Base-by-base conservation (phyloP, 2,113 vertebrate genomes). In the Rhabdomys dilectus region DNA sequence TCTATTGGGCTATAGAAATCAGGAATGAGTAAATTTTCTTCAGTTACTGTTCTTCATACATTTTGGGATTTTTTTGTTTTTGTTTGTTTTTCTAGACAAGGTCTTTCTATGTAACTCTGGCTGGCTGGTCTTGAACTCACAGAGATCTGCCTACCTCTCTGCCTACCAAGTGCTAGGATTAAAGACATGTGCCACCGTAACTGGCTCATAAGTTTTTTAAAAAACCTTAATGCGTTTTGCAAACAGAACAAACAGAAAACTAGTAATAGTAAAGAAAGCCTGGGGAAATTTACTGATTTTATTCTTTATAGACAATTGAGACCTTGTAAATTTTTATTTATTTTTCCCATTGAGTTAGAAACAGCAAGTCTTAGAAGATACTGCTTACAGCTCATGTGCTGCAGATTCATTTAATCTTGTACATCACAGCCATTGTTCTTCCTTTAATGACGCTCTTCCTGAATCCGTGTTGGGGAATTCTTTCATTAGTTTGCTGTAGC, bases 211-310 rank as follows among this genome's bases (percentile, higher is more conserved):
- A 73, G 48, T 91, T 84, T 97, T 84, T n/a, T 89, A 31, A 96
- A 94, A 82, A 88, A 60, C 4, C 13, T 86, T 91, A 72, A 80
- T 80, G 17, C 24, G 34, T 92, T 15, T 58, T 96, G 9, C 36
- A 89, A 78, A 91, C 29, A 88, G 89, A 95, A 85, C 68, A 96
- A 75, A 76, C 53, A 88, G 24, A 66, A 93, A 91, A 93, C 53
- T 77, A 36, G 51, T 78, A 45, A 2, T 92, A 80, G 66, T 48
- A 89, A 93, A 92, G 88, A 89, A 93, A 92, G 93, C 19, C 9
- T 91, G 77, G 75, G 77, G 80, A 48, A 91, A 91, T 91, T n/a
- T 60, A 77, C 29, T 94, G 4, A 64, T 84, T 81, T 89, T 93
- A 66, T 77, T 89, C 22, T 95, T 70, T 90, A 53, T 58, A 24